Base-by-base conservation (phyloP, 2,888 invertebrate species). In the Tipula helvola region DNA sequence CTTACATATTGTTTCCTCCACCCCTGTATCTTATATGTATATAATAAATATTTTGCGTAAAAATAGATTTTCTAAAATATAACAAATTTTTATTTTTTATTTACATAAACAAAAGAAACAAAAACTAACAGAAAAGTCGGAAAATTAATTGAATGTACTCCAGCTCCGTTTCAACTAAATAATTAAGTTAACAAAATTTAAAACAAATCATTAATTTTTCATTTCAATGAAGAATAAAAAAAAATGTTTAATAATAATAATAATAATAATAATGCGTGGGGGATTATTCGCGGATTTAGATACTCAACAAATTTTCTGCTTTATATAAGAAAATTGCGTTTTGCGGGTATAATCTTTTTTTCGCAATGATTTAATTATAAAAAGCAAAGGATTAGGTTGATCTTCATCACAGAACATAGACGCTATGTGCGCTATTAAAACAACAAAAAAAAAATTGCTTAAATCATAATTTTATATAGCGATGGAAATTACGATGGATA, bases 91-190 rank as follows among this genome's bases (percentile, higher is more conserved):
- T 28, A 71, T 71, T 28, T 71, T 71, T 71, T 71, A 28, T 71
- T 71, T 71, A 71, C 28, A 71, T 71, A 28, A 71, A 16, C 16
- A 52, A 28, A 71, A 71, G 28, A 28, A 28, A 28, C 28, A 28
- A 28, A 28, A 28, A 28, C 28, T 28, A 28, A 28, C 28, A 28
- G 28, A 28, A 71, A 71, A 71, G 13, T 71, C 71, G 71, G 71
- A 71, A 71, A 71, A 71, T 71, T 71, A 71, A 71, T 71, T 71
- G 71, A 71, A 71, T 71, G 71, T 71, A 71, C 71, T 71, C 71
- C 71, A 71, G 71, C 28, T 8, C 71, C 28, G 71, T 71, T 71
- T 71, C 71, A 71, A 71, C 71, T 71, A 71, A 71, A 71, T 71
- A 71, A 71, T 71, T 71, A 71, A 71, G 71, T 71, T 71, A 71